Conservation (phyloP, 1,140 invertebrate species). For the Oncopeltus fasciatus region DNA sequence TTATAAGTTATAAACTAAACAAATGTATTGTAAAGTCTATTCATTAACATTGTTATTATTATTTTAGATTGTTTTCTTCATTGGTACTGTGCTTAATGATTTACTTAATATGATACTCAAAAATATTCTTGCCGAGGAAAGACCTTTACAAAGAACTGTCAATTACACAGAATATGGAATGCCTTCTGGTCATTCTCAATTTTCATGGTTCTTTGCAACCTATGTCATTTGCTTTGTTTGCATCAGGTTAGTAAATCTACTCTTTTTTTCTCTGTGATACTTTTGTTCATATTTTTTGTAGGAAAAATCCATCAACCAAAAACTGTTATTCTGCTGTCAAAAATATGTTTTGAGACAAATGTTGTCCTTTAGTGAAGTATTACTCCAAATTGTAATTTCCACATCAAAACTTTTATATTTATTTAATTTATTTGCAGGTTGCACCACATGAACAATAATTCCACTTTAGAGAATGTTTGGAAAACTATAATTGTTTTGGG, state of each 20-base stretch:
- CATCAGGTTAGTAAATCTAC: too few species aligned
- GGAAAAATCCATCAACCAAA: too few species aligned
- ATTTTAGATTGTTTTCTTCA: conserved; percentile 68
- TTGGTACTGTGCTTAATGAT: conserved; percentile 67
- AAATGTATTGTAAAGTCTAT: too few species aligned
- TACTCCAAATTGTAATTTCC: too few species aligned
- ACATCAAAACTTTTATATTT: too few species aligned
- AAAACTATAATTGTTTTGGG: conserved; percentile 46
- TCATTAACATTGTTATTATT: conserved; percentile 12
- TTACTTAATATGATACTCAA: conserved; percentile 66
- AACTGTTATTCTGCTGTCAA: too few species aligned
- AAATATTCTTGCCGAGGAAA: conserved; percentile 61
- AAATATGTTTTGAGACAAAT: too few species aligned
- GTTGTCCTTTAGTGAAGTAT: too few species aligned
- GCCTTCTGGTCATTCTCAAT: conserved; percentile 84
- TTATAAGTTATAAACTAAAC: too few species aligned
- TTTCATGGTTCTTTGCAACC: conserved; percentile 81
- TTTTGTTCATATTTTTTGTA: too few species aligned
- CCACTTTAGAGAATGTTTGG: conserved; percentile 59
- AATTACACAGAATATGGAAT: conserved; percentile 77
- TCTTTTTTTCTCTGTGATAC: too few species aligned
- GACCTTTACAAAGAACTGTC: conserved; percentile 50
- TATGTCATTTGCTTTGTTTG: conserved; percentile 77
- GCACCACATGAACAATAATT: conserved; percentile 64
- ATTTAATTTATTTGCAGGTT: conserved; percentile 40